Evolutionary conservation across 1,140 invertebrate genomes (phyloP).

Genomic region (Temnothorax nylanderi): DNA sequence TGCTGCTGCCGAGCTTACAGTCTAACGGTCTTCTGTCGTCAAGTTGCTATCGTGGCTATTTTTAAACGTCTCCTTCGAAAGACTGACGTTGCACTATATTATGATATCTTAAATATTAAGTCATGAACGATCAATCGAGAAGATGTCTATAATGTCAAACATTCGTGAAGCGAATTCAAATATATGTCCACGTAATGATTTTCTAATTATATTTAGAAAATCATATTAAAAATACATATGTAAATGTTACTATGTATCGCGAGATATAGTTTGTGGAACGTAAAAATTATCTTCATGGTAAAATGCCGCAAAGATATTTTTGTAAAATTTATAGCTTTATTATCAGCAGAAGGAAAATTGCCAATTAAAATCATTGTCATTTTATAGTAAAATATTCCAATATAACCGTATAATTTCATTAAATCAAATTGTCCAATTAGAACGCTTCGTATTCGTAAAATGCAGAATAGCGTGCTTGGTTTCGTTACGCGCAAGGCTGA

Average conservation of each 20-base stretch:
- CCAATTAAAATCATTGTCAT: slow-evolving; percentile 56
- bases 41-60: slow-evolving; percentile 43
- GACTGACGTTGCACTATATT: not conserved
- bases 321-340: not conserved
- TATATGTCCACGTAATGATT: not conserved
- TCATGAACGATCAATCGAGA: slow-evolving; percentile 3
- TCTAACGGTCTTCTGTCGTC: slow-evolving; percentile 17
- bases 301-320: slow-evolving; percentile 25
- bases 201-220: not conserved
- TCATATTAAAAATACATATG: no score
- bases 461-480: slow-evolving; percentile 35
- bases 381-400: slow-evolving; percentile 60
- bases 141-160: not conserved
- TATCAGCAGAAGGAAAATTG: slow-evolving; percentile 16
- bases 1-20: slow-evolving; percentile 33
- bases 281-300: not conserved
- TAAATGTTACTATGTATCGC: not conserved
- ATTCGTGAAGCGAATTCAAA: not conserved
- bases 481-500: slow-evolving; percentile 34
- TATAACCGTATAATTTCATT: slow-evolving; percentile 59
- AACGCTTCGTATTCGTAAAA: slow-evolving; percentile 56
- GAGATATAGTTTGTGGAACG: not conserved
- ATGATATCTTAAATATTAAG: slow-evolving; percentile 17
- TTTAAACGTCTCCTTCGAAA: slow-evolving; percentile 32
- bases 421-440: slow-evolving; percentile 72